phyloP scores from a whole-genome alignment of 2,888 invertebrate species.

The Desoria tigrina region DNA sequence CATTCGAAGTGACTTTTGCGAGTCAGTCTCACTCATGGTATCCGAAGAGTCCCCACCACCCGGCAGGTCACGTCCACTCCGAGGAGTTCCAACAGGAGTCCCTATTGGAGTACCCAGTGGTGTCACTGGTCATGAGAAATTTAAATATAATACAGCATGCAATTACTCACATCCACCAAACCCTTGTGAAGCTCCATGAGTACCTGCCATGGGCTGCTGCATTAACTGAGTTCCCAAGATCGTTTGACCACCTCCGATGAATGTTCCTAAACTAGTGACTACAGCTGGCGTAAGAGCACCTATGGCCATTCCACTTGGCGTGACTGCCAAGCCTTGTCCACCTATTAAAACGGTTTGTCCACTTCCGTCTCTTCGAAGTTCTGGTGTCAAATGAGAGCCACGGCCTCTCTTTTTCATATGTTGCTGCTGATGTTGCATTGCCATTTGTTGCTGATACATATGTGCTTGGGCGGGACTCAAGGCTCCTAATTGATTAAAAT shows the following conservation, averaged over 20 bases:
- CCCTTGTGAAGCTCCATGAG: slow-evolving; percentile 30
- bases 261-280: slow-evolving; percentile 54
- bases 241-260: slow-evolving; percentile 47
- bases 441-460: slow-evolving; percentile 57
- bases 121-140: slow-evolving; percentile 55
- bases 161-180: slow-evolving; percentile 35
- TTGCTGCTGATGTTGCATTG: slow-evolving; percentile 58
- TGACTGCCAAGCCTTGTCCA: slow-evolving; percentile 49
- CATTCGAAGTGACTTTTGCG: slow-evolving; percentile 58
- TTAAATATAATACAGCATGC: slow-evolving; percentile 40
- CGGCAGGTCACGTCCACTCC: slow-evolving; percentile 56
- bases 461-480: slow-evolving; percentile 53
- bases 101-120: slow-evolving; percentile 56
- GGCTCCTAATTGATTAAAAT: no score
- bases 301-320: slow-evolving; percentile 51
- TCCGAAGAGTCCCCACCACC: slow-evolving; percentile 58
- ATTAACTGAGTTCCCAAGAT: slow-evolving; percentile 46
- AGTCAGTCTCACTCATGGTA: slow-evolving; percentile 60
- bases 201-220: slow-evolving; percentile 50
- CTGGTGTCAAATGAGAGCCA: slow-evolving; percentile 47
- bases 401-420: slow-evolving; percentile 58
- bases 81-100: slow-evolving; percentile 56
- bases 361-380: slow-evolving; percentile 40
- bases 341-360: slow-evolving; percentile 48
- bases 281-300: slow-evolving; percentile 53